phyloP scores from a whole-genome alignment of 1,140 invertebrate genomes.

The Drosophila burlai region DNA sequence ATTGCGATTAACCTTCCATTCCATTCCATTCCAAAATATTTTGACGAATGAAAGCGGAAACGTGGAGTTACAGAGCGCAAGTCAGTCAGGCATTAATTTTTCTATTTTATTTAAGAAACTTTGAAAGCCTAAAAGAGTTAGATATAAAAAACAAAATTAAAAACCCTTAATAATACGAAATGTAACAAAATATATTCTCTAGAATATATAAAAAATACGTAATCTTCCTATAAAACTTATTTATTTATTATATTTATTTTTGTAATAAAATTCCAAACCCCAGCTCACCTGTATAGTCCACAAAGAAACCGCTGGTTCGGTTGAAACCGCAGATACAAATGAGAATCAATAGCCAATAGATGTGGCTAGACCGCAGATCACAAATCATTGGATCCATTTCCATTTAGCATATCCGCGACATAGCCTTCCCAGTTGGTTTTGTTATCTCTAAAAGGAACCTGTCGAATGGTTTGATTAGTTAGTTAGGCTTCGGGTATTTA shows the following conservation, averaged over 20 bases:
- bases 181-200: background rate
- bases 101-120: background rate
- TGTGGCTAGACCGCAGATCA: constrained; percentile 31
- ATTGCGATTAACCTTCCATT: constrained; percentile 51
- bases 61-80: constrained; percentile 10
- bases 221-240: background rate
- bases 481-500: constrained; percentile 24
- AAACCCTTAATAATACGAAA: accelerated
- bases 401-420: constrained; percentile 29
- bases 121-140: background rate
- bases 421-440: constrained; percentile 5
- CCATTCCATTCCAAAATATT: constrained; percentile 7
- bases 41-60: constrained; percentile 42
- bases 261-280: background rate
- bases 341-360: constrained; percentile 45
- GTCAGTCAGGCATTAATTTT: background rate
- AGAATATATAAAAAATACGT: too few relatives aligned
- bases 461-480: constrained; percentile 33
- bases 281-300: constrained; percentile 69
- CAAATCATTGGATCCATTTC: constrained; percentile 40
- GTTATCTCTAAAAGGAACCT: constrained; percentile 32
- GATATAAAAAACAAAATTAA: background rate
- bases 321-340: constrained; percentile 34
- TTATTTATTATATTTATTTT: background rate
- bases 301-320: constrained; percentile 38